Evolutionary conservation across 2,797 vertebrate genomes (phyloP), one percentile per base, ranked within the genome.

Genomic region (Cyclopterus lumpus): DNA sequence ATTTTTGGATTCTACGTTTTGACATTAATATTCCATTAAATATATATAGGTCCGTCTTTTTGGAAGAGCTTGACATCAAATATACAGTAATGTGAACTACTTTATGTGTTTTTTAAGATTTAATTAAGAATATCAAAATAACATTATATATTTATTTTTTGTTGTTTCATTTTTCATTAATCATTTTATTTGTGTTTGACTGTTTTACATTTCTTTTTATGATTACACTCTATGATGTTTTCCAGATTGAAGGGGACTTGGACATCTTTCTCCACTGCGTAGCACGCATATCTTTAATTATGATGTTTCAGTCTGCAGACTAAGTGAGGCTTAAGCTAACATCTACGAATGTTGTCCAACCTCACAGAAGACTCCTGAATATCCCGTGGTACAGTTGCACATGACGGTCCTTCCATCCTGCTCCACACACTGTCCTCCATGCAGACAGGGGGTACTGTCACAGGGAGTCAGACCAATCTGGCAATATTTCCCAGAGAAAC

Each of bases 291-390:
- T 28, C 4, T 40, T 20, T 57, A 0, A 48, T 8, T 18, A 6
- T 58, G 14, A 67, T 22, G 54, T 42, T 60, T 15, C 0, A 48
- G 36, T 49, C 36, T 40, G 40, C n/a, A 44, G 26, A 49, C 36
- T 28, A 28, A 34, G 44, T 6, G 18, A 49, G 14, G 14, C 26
- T 34, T 20, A 38, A 59, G 7, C 15, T 38, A 65, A 72, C 18
- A 46, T 69, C 16, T 11, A 42, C 58, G 34, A 55, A 54, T n/a
- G 26, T 48, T 44, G n/a, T 72, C 90, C 36, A 5, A 96, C 95
- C 94, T 96, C 93, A 80, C 96, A 96, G 80, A 86, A 88, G 36
- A 22, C 34, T 80, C 96, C 95, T 1, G 93, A 90, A 79, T 92
- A 93, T 77, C 95, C 95, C 1, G 34, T 3, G 0, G 88, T 91